Percentiles rank a stretch among this genome's conserved stretches.
These are phyloP conservation scores for Camelus bactrianus DNA, from an alignment of 2,113 vertebrate genomes.

Conservation along the genomic window DNA sequence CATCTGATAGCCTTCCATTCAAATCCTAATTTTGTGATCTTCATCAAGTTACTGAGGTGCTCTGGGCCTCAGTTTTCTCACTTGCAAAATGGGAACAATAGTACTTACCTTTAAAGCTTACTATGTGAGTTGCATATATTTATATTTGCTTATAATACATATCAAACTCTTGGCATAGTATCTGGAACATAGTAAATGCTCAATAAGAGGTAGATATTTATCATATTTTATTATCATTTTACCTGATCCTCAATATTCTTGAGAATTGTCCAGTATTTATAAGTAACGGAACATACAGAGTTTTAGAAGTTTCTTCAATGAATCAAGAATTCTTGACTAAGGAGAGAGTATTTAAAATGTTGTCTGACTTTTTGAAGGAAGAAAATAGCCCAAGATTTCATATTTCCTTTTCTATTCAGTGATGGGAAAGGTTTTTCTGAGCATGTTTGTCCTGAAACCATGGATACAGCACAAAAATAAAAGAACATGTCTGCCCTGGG, in stretches of 20 bases:
- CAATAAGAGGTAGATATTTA: neutral
- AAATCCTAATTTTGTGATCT: neutral
- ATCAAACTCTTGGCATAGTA: neutral
- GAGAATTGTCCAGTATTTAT: conserved; percentile 27
- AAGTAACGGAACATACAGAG: neutral
- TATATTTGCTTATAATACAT: neutral
- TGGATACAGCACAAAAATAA: conserved; percentile 36
- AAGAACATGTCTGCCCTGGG: neutral
- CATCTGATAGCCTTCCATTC: neutral
- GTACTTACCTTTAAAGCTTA: neutral
- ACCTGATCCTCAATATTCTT: neutral
- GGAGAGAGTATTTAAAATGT: conserved; percentile 3
- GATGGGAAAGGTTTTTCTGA: conserved; percentile 40
- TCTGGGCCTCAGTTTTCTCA: neutral
- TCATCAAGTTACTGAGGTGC: neutral
- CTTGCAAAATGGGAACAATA: neutral
- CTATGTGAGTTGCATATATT: neutral
- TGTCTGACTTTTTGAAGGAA: neutral
- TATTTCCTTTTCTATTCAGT: conserved; percentile 4
- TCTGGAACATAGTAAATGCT: neutral
- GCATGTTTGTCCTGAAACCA: conserved; percentile 42
- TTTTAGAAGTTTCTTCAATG: neutral
- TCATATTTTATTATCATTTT: neutral
- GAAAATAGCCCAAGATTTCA: neutral
- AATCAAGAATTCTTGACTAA: neutral